Evolutionary conservation across 2,113 vertebrate genomes (phyloP).

Genomic region (Chauna torquata): DNA sequence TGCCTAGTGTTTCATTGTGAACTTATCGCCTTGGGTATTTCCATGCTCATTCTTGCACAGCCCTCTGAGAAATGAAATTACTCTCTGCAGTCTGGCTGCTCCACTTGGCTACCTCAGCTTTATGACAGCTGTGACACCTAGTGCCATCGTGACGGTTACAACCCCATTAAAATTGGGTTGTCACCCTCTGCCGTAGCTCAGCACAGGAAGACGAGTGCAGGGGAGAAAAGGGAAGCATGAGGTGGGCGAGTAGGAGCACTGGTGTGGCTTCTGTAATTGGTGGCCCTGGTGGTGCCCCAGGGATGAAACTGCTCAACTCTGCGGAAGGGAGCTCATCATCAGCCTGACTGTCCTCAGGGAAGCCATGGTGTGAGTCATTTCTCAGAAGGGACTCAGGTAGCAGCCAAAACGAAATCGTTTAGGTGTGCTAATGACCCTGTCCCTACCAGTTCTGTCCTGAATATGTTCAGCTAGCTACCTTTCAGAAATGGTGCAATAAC

Average conservation of each 20-base stretch:
- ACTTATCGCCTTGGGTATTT: neutral
- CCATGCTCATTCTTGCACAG: neutral
- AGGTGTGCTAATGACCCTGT: neutral
- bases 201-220: neutral
- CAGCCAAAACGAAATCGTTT: neutral
- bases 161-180: neutral
- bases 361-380: neutral
- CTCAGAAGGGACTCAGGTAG: neutral
- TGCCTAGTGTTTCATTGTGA: neutral
- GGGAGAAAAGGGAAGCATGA: neutral
- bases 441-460: neutral
- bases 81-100: neutral
- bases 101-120: neutral
- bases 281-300: neutral
- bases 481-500: neutral
- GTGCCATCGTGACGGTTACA: accelerated
- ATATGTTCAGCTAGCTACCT: neutral
- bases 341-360: neutral
- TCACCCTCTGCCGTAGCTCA: neutral
- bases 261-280: neutral
- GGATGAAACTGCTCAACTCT: neutral
- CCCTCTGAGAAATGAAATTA: neutral
- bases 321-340: neutral
- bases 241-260: neutral
- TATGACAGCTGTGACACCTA: accelerated